phyloP scores from a whole-genome alignment of 2,113 vertebrate genomes.

The Atractosteus spatula region DNA sequence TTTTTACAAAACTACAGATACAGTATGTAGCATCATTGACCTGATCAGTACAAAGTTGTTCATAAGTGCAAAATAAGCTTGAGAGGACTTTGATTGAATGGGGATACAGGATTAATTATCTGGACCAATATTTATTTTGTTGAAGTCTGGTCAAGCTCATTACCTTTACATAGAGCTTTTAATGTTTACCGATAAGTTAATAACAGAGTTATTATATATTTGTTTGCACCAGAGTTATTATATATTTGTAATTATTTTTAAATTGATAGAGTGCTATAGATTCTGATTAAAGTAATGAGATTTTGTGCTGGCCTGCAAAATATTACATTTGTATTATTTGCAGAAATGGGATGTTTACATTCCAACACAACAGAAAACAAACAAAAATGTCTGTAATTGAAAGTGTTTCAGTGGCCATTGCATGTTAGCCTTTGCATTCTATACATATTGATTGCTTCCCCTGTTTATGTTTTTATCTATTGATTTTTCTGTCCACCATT shows the following conservation, averaged over 20 bases:
- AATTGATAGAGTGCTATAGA: conserved; percentile 33
- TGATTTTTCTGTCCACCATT: too few relatives aligned
- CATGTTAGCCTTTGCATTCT: too few relatives aligned
- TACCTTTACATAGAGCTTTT: conserved; percentile 64
- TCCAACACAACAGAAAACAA: neutral
- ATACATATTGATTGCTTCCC: too few relatives aligned
- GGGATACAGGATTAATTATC: conserved; percentile 53
- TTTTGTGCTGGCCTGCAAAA: conserved; percentile 39
- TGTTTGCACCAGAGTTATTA: conserved; percentile 53
- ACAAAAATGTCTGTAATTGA: neutral
- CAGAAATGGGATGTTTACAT: neutral
- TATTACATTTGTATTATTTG: conserved; percentile 8
- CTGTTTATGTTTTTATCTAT: too few relatives aligned
- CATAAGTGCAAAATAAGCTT: neutral
- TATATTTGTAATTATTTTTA: conserved; percentile 71
- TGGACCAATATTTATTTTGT: conserved; percentile 60
- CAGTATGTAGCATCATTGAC: neutral
- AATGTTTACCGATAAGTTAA: conserved; percentile 50
- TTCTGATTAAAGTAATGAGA: conserved; percentile 31
- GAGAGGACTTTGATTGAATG: conserved; percentile 45
- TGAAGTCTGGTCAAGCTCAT: conserved; percentile 51
- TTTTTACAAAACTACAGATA: neutral
- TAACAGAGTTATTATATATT: conserved; percentile 41
- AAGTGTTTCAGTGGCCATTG: too few relatives aligned
- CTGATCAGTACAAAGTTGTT: neutral